A percentile compares a stretch with the other conserved stretches of the same genome.
These are phyloP conservation scores for Taenaris catops DNA, from an alignment of 2,888 invertebrate species.

Conservation along the genomic window DNA sequence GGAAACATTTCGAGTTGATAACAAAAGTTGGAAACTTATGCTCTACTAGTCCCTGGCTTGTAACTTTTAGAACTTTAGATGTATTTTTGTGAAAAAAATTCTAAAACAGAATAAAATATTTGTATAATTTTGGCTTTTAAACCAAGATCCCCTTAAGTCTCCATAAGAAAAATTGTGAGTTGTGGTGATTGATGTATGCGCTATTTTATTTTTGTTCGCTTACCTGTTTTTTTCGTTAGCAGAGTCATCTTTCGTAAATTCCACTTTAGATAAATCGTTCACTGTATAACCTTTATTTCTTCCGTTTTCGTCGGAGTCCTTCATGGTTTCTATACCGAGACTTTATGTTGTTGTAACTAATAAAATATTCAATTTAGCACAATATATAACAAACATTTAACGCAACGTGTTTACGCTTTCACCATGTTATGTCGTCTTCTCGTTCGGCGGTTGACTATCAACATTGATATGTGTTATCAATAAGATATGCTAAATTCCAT, in stretches of 20 bases:
- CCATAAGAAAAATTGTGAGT: no score
- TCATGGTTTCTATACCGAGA: conserved; percentile 1
- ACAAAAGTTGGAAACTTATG: no score
- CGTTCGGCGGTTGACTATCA: conserved; percentile 9
- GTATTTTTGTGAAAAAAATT: no score
- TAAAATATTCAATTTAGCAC: no score
- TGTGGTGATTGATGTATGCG: no score
- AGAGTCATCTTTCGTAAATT: conserved; percentile 24
- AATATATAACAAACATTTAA: no score
- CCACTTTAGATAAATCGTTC: conserved; percentile 26
- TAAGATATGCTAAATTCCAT: conserved; percentile 8
- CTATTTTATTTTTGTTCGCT: conserved; percentile 8
- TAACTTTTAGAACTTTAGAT: no score
- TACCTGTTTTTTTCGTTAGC: conserved; percentile 26
- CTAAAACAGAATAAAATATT: no score
- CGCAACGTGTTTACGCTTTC: background rate
- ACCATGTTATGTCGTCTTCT: conserved; percentile 4
- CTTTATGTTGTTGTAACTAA: background rate
- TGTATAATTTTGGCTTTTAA: no score
- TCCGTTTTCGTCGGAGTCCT: conserved; percentile 13
- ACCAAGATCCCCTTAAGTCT: no score
- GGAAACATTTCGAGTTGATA: no score
- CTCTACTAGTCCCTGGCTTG: no score
- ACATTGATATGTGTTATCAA: conserved; percentile 19
- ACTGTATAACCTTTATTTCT: conserved; percentile 26